phyloP scores from a whole-genome alignment of 2,113 vertebrate genomes.

The Shinisaurus crocodilurus region DNA sequence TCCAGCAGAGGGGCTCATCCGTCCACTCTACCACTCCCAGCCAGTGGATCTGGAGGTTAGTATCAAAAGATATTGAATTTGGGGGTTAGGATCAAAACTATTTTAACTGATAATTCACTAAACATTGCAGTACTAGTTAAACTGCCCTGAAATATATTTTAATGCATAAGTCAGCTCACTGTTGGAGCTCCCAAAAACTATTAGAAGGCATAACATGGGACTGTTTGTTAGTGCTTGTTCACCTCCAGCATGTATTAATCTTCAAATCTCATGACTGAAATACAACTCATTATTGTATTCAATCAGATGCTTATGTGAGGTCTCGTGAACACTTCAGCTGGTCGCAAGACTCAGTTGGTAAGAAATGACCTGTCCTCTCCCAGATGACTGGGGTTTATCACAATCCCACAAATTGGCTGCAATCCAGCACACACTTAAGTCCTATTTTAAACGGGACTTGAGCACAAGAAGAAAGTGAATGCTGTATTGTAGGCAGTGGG shows the following conservation, averaged over 20 bases:
- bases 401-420: background rate
- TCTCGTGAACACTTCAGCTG: background rate
- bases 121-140: background rate
- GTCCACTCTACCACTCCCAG: no score
- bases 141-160: background rate
- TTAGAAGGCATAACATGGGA: constrained; percentile 61
- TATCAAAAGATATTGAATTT: background rate
- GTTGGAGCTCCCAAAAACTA: constrained; percentile 58
- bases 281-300: background rate
- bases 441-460: background rate
- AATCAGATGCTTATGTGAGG: background rate
- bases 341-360: background rate
- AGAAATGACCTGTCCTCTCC: background rate
- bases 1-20: no score
- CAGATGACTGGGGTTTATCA: no score
- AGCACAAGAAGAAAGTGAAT: background rate
- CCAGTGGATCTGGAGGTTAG: no score
- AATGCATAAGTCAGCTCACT: constrained; percentile 56
- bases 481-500: background rate
- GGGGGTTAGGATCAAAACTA: background rate
- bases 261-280: background rate
- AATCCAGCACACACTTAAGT: background rate
- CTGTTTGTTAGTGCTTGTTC: constrained; percentile 65
- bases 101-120: constrained; percentile 3
- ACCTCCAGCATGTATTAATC: background rate